phyloP scores from a whole-genome alignment of 2,888 invertebrate species.

The Cephalotes varians region DNA sequence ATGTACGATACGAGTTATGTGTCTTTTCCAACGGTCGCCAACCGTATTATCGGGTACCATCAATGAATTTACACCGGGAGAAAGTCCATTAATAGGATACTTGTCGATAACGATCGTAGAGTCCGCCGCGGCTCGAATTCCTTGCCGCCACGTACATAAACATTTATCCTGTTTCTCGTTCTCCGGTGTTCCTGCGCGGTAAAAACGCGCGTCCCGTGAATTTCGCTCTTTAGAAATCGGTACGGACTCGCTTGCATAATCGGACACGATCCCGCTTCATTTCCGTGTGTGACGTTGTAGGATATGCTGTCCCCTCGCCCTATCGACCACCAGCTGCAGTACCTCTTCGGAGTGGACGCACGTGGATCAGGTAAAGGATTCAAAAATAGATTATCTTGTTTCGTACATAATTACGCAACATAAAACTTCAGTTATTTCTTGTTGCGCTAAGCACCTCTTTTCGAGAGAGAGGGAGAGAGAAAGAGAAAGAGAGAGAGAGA shows the following conservation, averaged over 20 bases:
- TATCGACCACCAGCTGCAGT: conserved; percentile 82
- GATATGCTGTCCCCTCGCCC: conserved; percentile 82
- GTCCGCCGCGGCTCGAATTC: conserved; percentile 61
- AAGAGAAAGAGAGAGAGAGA: neutral
- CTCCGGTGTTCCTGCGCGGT: neutral
- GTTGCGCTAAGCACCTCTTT: neutral
- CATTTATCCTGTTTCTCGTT: conserved; percentile 57
- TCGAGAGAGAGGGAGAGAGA: neutral
- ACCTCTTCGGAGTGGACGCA: conserved; percentile 83
- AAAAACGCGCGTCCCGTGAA: conserved; percentile 26
- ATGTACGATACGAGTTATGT: conserved; percentile 30
- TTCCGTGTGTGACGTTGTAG: conserved; percentile 71
- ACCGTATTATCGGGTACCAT: conserved; percentile 66
- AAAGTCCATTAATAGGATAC: conserved; percentile 75
- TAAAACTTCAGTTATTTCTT: neutral
- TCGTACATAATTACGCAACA: neutral
- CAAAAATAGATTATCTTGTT: neutral
- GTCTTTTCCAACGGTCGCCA: conserved; percentile 22
- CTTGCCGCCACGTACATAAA: conserved; percentile 57
- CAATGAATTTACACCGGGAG: conserved; percentile 68
- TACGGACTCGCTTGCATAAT: conserved; percentile 37
- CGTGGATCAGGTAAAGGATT: conserved; percentile 80
- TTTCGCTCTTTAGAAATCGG: conserved; percentile 36
- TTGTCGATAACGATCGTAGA: conserved; percentile 67
- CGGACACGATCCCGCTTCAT: conserved; percentile 26